A percentile compares a stretch with the other conserved stretches of the same genome.
These are phyloP conservation scores for Ashinkailepas kermadecensis DNA, from an alignment of 2,888 invertebrate species.

Conservation along the genomic window DNA sequence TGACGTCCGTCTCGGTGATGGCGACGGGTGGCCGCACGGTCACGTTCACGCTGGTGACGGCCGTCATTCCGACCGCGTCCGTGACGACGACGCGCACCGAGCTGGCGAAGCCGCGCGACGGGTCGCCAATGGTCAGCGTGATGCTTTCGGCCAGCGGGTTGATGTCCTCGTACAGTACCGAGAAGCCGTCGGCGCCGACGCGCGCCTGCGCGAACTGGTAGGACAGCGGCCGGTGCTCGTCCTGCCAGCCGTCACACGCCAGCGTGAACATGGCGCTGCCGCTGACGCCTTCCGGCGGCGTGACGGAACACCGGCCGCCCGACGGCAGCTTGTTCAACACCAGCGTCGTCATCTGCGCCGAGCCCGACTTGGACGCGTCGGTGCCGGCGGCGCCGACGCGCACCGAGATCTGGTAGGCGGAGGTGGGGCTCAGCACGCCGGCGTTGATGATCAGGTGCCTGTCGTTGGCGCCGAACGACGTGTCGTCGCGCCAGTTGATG, in stretches of 20 bases:
- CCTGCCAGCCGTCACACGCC: not conserved
- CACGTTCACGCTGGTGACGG: not conserved
- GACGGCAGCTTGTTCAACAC: not conserved
- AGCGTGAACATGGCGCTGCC: not conserved
- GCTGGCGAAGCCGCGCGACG: not conserved
- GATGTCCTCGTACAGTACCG: not conserved
- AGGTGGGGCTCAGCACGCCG: not conserved
- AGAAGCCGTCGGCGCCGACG: not conserved
- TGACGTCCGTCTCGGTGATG: not conserved
- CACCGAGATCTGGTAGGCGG: not conserved
- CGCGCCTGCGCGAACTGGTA: not conserved
- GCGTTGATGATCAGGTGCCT: not conserved
- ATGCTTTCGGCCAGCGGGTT: not conserved
- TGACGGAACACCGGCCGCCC: not conserved
- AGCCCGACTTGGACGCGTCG: not conserved
- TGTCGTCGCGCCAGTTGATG: constrained; percentile 10
- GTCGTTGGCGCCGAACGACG: not conserved
- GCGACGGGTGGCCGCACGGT: not conserved
- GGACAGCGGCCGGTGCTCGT: not conserved
- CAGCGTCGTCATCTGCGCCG: not conserved
- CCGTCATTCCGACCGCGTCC: not conserved
- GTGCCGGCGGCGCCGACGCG: not conserved
- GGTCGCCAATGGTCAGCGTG: not conserved
- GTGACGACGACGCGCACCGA: not conserved
- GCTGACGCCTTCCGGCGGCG: not conserved